Evolutionary conservation across 2,797 vertebrate species (phyloP).

Genomic region (Chanos chanos): DNA sequence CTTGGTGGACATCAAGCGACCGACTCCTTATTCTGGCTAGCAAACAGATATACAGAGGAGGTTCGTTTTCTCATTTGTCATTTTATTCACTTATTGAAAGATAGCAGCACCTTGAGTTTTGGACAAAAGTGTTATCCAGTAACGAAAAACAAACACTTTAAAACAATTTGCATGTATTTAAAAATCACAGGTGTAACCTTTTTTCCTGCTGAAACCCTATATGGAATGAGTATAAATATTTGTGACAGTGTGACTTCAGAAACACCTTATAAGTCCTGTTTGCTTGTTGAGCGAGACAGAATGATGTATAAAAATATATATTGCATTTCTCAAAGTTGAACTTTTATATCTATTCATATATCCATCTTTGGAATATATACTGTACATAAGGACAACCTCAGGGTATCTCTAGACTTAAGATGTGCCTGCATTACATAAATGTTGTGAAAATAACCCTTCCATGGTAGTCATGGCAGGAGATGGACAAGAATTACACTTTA

Average conservation of each 20-base stretch:
- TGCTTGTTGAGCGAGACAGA: constrained; percentile 49
- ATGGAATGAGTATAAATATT: too few species aligned
- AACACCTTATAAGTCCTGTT: too few species aligned
- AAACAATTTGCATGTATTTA: constrained; percentile 45
- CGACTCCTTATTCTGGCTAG: constrained; percentile 5
- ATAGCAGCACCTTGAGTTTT: constrained; percentile 83
- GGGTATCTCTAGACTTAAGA: constrained; percentile 45
- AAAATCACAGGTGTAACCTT: too few species aligned
- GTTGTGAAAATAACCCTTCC: constrained; percentile 22
- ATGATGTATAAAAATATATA: constrained; percentile 66
- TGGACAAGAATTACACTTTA: too few species aligned
- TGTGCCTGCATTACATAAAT: constrained; percentile 36
- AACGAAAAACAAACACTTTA: constrained; percentile 48
- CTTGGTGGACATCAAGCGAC: too few species aligned
- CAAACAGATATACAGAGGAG: constrained; percentile 6
- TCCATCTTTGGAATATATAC: constrained; percentile 58
- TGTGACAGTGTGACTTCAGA: too few species aligned
- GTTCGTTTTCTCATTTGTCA: constrained; percentile 7
- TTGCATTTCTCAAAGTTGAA: constrained; percentile 62
- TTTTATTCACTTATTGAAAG: constrained; percentile 52
- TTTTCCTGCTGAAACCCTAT: too few species aligned
- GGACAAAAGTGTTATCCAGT: constrained; percentile 57
- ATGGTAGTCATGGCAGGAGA: too few species aligned
- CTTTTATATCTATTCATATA: constrained; percentile 32
- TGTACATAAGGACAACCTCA: constrained; percentile 36